A percentile compares a stretch with the other conserved stretches of the same genome.
phyloP scores from a whole-genome alignment of 1,140 invertebrate genomes.

The Agrilus planipennis region DNA sequence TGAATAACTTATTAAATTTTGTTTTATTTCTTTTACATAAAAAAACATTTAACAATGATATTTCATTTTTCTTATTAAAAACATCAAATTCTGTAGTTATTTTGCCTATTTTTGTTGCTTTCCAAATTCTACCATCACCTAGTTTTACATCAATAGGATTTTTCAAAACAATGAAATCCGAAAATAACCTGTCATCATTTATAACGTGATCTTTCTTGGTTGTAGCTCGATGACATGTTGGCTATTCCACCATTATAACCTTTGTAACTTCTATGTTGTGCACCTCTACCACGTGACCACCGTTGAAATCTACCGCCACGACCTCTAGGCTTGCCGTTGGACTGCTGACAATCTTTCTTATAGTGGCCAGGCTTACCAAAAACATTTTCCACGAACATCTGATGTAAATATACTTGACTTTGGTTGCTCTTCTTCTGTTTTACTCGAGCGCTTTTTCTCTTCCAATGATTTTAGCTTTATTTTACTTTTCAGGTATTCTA shows the following conservation, averaged over 20 bases:
- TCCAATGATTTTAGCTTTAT: constrained; percentile 30
- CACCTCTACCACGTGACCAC: constrained; percentile 15
- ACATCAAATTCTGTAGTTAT: constrained; percentile 16
- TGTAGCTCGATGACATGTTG: no score
- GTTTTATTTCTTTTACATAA: constrained; percentile 22
- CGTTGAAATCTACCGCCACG: no score
- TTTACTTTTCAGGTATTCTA: constrained; percentile 32
- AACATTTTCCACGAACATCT: constrained; percentile 2
- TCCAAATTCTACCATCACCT: constrained; percentile 20
- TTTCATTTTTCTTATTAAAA: constrained; percentile 14
- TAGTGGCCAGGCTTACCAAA: no score
- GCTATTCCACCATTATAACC: no score
- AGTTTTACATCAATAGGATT: constrained; percentile 14
- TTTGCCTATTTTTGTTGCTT: constrained; percentile 28
- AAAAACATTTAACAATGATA: constrained; percentile 24
- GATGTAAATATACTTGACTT: constrained; percentile 2
- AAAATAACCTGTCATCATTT: constrained; percentile 29
- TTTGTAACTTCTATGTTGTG: constrained; percentile 13
- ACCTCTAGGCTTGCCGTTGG: no score
- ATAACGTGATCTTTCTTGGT: constrained; percentile 32
- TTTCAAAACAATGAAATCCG: constrained; percentile 24
- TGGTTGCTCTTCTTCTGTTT: no score
- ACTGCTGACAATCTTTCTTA: no score
- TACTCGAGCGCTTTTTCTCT: constrained; percentile 13
- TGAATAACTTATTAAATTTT: constrained; percentile 25